Evolutionary conservation across 2,888 invertebrate species (phyloP), one percentile per base, ranked within the genome.

Genomic region (Lasioglossum malachurum): DNA sequence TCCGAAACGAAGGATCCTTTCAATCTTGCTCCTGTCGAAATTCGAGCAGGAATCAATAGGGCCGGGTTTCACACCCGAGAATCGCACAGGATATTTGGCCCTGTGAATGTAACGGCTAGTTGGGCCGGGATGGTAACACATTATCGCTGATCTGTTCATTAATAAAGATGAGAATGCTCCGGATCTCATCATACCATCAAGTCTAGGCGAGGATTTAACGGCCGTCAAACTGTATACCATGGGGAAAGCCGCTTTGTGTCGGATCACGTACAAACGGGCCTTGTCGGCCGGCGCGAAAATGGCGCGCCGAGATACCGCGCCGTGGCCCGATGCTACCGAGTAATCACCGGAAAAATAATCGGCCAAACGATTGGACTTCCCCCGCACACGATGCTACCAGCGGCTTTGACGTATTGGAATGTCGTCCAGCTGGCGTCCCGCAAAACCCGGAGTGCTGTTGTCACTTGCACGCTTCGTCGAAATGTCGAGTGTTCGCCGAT

Each of bases 301-400:
- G 89, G 84, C 86, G 80, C 87, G 83, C 84, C 82, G 84, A 82
- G 88, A 86, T 91, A 90, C 86, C 79, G 85, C 78, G 85, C 71
- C 74, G 87, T 78, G 82, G 74, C 82, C 86, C 79, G 74, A 74
- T 86, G 89, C 88, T 88, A 71, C 81, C 82, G 87, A 82, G 89
- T 87, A 90, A 90, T 91, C 89, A 89, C 87, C 80, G 87, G 88
- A 87, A 91, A 91, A 91, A 91, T 91, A 91, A 90, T 91, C 88
- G 88, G 80, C 83, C 77, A 79, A 81, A 72, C 86, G 82, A 81
- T 83, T 71, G 86, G 87, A 84, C 88, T 87, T 89, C 89, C 38
- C 38, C 87, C 87, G 86, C 87, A 44, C 31, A 31, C 86, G 87
- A 79, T 79, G 79, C 87, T 82, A 78, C 46, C 41, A 72, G 53